Base-by-base conservation (phyloP, 2,888 invertebrate genomes). In the Ectropis crepuscularia region DNA sequence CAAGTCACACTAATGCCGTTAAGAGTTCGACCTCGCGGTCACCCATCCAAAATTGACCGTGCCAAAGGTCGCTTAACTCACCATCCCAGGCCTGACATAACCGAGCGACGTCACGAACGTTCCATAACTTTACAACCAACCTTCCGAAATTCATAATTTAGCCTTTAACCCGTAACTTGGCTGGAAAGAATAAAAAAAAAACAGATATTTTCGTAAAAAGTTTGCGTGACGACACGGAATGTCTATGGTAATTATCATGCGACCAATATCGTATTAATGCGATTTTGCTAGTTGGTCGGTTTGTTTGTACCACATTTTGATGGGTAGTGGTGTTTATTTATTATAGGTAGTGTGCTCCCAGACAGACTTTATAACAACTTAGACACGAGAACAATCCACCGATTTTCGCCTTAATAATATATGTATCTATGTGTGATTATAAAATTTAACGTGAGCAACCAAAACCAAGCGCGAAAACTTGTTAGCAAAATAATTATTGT, bases 191-290 rank as follows among this genome's bases (percentile, higher is more conserved):
- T 45, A 51, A 47, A 59, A 47, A 69, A 63, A 67, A 67, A 42
- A 38, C 45, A 63, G 54, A 53, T 66, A 66, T 65, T 71, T 71
- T 71, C 53, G 68, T 69, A 58, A 65, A 69, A 60, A 54, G 58
- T 47, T 72, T 49, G 72, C 72, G 72, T 72, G 72, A 63, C 69
- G 53, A 45, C 72, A 72, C 57, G 72, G 49, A 62, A 66, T 61
- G 53, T 61, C 63, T 66, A 65, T 53, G 66, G 72, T 65, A 70
- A 72, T 72, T 72, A 72, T 66, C 72, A 69, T 72, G 72, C 69
- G 66, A 70, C 64, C 63, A 63, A 70, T 68, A 68, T 47, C 11
- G 38, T 51, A 51, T 41, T 6, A 10, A 41, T 41, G 39, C 28
- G 10, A 28, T 11, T 38, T 39, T 16, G 50, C 16, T 10, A 10